Percentiles rank a stretch among this genome's conserved stretches.
Conservation (phyloP, 2,797 vertebrate species). For the Liasis olivaceus region DNA sequence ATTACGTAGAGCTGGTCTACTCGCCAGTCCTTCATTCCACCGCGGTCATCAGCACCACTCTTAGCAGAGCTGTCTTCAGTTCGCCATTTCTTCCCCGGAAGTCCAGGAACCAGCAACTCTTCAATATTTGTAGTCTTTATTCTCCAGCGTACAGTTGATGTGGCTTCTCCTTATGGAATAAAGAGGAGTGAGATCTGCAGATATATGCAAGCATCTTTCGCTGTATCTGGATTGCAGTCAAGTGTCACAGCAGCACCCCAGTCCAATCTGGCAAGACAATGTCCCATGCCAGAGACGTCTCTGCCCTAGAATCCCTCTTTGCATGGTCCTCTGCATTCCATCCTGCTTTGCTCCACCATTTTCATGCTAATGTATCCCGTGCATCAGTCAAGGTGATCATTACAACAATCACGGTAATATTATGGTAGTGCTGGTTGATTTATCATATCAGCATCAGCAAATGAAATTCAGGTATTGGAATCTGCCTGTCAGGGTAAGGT, state of each 20-base stretch:
- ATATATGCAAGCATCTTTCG: background rate
- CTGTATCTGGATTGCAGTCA: background rate
- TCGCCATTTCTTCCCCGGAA: too few species aligned
- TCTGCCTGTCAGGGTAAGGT: background rate
- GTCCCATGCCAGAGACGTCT: background rate
- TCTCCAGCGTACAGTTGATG: background rate
- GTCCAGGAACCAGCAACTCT: background rate
- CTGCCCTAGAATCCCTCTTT: background rate
- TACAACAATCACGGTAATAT: background rate
- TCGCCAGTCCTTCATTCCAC: too few species aligned
- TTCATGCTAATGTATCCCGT: background rate
- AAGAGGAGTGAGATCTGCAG: background rate
- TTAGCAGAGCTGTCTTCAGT: too few species aligned
- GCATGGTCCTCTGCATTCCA: background rate
- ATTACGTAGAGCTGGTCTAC: too few species aligned
- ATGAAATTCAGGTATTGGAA: background rate
- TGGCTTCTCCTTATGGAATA: background rate
- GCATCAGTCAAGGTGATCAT: background rate
- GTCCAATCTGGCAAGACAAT: background rate
- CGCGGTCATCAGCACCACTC: too few species aligned
- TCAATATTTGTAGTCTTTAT: background rate
- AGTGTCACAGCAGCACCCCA: background rate
- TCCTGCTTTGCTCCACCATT: background rate
- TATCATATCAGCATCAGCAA: background rate
- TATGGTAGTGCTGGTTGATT: background rate